phyloP scores from a whole-genome alignment of 2,797 vertebrate genomes.

The Ataeniobius toweri region DNA sequence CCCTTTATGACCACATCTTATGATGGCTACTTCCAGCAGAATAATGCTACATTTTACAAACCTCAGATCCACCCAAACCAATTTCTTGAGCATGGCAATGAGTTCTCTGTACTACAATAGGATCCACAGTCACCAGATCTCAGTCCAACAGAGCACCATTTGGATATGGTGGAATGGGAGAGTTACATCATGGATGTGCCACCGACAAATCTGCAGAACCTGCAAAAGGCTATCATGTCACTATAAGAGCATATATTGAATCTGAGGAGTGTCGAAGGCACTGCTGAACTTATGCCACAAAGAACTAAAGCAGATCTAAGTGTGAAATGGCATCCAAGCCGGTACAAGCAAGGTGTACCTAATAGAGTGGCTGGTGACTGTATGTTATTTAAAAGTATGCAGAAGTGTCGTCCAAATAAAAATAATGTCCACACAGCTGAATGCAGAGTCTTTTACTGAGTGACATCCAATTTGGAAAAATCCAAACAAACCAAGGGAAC shows the following conservation, averaged over 20 bases:
- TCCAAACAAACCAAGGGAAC: slow-evolving; percentile 59
- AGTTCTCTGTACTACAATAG: background rate
- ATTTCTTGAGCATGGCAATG: background rate
- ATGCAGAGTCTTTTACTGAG: slow-evolving; percentile 35
- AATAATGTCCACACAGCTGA: slow-evolving; percentile 23
- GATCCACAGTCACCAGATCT: background rate
- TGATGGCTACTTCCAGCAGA: background rate
- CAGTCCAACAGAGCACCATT: background rate
- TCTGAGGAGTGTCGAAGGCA: background rate
- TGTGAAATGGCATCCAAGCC: background rate
- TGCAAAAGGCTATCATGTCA: background rate
- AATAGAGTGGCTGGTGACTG: background rate
- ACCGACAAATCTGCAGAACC: background rate
- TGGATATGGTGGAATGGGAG: background rate
- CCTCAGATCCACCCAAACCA: background rate
- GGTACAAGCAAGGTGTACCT: background rate
- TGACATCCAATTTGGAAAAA: slow-evolving; percentile 66
- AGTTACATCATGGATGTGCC: background rate
- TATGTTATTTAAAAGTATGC: background rate
- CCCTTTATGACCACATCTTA: background rate
- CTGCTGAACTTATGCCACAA: background rate
- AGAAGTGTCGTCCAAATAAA: slow-evolving; percentile 47
- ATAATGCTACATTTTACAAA: too few species aligned
- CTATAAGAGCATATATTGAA: background rate
- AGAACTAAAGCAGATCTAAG: background rate